Evolutionary conservation across 2,888 invertebrate species (phyloP).

Genomic region (Drosophila infuscata): DNA sequence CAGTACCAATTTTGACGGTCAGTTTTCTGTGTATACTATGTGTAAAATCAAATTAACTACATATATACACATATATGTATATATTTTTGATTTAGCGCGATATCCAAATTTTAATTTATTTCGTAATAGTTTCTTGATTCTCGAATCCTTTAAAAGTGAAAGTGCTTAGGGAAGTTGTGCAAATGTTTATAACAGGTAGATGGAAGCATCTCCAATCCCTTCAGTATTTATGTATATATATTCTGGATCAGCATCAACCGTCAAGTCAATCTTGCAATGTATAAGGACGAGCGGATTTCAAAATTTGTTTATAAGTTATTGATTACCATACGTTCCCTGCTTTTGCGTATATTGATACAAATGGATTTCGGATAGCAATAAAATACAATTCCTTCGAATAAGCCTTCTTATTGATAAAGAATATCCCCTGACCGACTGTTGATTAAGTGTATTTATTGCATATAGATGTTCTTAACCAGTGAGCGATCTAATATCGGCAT

Average conservation of each 20-base stretch:
- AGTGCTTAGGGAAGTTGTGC: not conserved
- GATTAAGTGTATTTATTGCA: not conserved
- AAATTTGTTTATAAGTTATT: not conserved
- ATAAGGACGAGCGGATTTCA: not conserved
- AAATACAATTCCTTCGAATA: not conserved
- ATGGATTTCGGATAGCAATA: not conserved
- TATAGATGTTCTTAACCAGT: not conserved
- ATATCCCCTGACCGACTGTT: not conserved
- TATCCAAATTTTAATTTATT: not conserved
- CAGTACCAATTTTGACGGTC: not conserved
- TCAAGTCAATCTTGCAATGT: not conserved
- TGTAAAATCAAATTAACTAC: not conserved
- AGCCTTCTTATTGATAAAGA: not conserved
- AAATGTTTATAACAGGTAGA: not conserved
- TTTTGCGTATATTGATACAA: not conserved
- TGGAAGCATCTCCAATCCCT: not conserved
- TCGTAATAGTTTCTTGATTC: not conserved
- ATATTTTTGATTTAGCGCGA: not conserved
- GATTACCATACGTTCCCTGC: not conserved
- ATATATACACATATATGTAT: not conserved
- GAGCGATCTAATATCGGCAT: not conserved
- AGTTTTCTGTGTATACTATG: not conserved
- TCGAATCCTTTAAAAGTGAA: not conserved
- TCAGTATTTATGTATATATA: not conserved
- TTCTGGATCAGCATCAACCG: no score